Base-by-base conservation (phyloP, 1,140 invertebrate genomes). In the Sesamia nonagrioides region DNA sequence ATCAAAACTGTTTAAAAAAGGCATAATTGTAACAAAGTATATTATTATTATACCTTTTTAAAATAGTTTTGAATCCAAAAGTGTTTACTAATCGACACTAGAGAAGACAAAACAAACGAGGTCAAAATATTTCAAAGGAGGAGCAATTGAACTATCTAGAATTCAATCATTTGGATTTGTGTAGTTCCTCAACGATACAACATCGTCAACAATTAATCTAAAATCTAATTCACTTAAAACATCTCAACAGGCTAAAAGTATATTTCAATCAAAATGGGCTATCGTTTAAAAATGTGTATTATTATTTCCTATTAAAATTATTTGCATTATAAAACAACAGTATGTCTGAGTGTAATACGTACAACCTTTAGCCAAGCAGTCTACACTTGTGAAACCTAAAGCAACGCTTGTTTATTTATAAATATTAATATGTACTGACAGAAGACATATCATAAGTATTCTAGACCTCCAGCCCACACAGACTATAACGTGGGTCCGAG, bases 271-370 rank as follows among this genome's bases (percentile, higher is more conserved):
- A 27, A 35, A 40, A 40, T 33, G 35, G 60, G 35, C n/a, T 37
- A 63, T 40, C 8, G n/a, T 40, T 17, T 50, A 18, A 21, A 40
- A 66, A 21, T 66, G 17, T 66, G 35, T 63, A 45, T 48, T 68
- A 45, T 48, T 68, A 45, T 45, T 68, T 68, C 18, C 42, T 68
- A 68, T 68, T 42, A 68, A 21, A 45, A 68, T 48, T 13, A 68
- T 18, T 13, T 45, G 63, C 63, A 48, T 48, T 68, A 33, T 48
- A 68, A 68, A 68, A 68, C 66, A 69, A 69, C 66, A 69, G 66
- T 69, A 69, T 48, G 42, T 69, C 27, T 48, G 15, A 69, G 21
- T 27, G 37, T 27, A 69, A 27, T 45, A 13, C 40, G 63, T 48
- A 48, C 17, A 48, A 68, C 33, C 42, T 1, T 27, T 33, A 5